Conservation (phyloP, 2,888 invertebrate species). For the Aquatica leii region DNA sequence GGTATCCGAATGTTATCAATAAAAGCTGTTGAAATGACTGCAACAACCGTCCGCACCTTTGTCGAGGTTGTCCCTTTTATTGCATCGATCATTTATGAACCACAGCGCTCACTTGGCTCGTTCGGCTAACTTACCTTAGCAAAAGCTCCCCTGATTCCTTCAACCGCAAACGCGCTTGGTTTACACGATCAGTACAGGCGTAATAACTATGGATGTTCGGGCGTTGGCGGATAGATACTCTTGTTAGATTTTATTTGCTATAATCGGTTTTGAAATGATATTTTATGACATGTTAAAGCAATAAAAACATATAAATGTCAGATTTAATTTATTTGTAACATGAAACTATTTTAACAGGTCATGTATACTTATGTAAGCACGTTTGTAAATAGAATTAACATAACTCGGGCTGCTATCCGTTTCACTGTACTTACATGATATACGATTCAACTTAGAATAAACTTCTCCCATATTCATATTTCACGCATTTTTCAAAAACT, state of each 20-base stretch:
- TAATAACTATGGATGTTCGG: constrained; percentile 17
- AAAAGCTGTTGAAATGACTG: constrained; percentile 26
- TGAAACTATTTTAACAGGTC: constrained; percentile 48
- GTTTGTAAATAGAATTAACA: constrained; percentile 40
- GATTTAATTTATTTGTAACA: constrained; percentile 49
- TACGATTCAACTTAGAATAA: not conserved
- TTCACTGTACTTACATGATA: constrained; percentile 8
- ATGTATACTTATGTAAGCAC: constrained; percentile 46
- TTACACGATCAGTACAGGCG: constrained; percentile 14
- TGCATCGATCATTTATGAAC: constrained; percentile 33
- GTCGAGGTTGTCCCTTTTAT: constrained; percentile 28
- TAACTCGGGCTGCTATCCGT: constrained; percentile 9
- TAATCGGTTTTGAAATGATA: constrained; percentile 48
- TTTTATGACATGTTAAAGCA: constrained; percentile 49
- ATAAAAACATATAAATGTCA: constrained; percentile 50
- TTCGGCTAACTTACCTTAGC: constrained; percentile 10
- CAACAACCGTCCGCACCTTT: constrained; percentile 24
- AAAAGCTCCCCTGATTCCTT: constrained; percentile 23
- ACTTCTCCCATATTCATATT: not conserved
- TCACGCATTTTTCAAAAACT: not conserved
- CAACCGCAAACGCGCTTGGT: constrained; percentile 18
- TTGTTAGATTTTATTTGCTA: constrained; percentile 45
- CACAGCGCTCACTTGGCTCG: constrained; percentile 9
- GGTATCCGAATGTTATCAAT: constrained; percentile 19
- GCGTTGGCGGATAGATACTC: constrained; percentile 44